Conservation (phyloP, 2,797 vertebrate genomes). For the Xenentodon cancila region DNA sequence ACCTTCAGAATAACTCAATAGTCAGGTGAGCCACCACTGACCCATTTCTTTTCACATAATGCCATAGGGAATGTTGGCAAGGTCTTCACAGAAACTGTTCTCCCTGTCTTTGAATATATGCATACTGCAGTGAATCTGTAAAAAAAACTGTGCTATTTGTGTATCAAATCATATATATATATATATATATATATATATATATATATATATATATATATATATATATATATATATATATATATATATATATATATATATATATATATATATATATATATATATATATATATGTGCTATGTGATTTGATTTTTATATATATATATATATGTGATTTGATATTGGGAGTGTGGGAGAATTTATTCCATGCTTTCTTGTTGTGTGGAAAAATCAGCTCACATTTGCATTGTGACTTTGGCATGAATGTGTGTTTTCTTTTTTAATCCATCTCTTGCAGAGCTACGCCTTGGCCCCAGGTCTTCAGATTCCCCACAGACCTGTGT, state of each 20-base stretch:
- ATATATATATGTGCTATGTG: too few relatives aligned
- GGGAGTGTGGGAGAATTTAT: neutral
- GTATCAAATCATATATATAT: too few relatives aligned
- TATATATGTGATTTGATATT: too few relatives aligned
- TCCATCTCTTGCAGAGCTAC: constrained; percentile 46
- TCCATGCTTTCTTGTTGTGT: neutral
- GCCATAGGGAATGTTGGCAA: constrained; percentile 33
- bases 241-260: too few relatives aligned
- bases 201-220: too few relatives aligned
- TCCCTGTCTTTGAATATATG: constrained; percentile 9
- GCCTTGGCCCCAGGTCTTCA: constrained; percentile 38
- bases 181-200: too few relatives aligned
- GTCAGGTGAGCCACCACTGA: constrained; percentile 25
- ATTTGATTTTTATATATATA: too few relatives aligned
- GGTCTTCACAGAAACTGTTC: constrained; percentile 31
- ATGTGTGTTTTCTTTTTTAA: constrained; percentile 40
- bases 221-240: too few relatives aligned
- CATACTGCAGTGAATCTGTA: constrained; percentile 5
- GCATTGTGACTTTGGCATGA: constrained; percentile 7
- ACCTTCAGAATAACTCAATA: too few relatives aligned
- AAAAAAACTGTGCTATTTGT: too few relatives aligned
- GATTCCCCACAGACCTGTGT: constrained; percentile 45
- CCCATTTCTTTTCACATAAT: constrained; percentile 48
- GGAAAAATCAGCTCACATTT: neutral
- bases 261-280: too few relatives aligned